Base-by-base conservation (phyloP, 2,113 vertebrate genomes). In the Neoarius graeffei region DNA sequence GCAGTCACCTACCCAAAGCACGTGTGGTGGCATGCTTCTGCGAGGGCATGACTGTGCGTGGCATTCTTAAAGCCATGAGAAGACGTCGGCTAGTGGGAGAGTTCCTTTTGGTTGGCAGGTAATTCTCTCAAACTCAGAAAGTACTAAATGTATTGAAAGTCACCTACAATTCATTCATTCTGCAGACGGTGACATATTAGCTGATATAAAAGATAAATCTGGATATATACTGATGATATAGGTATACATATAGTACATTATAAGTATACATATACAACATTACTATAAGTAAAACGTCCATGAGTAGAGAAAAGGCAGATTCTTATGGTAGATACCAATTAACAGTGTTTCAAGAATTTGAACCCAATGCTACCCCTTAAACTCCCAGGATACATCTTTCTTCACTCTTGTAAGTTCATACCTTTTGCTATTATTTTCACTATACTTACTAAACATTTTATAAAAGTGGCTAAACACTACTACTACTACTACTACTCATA, bases 21-120 rank as follows among this genome's bases (percentile, higher is more conserved):
- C 94, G 98, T 5, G 98, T 99, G 23, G 98, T 99, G 19, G 98
- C 97, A 66, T 99, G 98, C 91, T 99, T 99, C 94, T 99, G 98
- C 0, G 98, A 99, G 89, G 98, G 98, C 88, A 99, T 99, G 98
- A 99, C 98, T 0, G 97, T 99, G 20, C 94, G 98, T 19, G 98
- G 98, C 10, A 97, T 99, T 35, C 91, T 99, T 64, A 98, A 97
- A 97, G 98, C 98, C 6, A 99, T 99, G 98, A 96, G 97, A 48
- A 97, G 98, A 4, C 95, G 97, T 66, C 94, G 95, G 8, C 95
- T 99, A 0, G 96, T 96, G 3, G 98, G 97, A 85, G 97, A 99
- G 90, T 99, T 99, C 89, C 92, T 99, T 88, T 95, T 99, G 74
- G 94, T 99, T 1, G 98, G 98, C 90, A 99, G 98, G 98, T 99